phyloP scores from a whole-genome alignment of 2,797 vertebrate genomes.

The Threskiornis aethiopicus region DNA sequence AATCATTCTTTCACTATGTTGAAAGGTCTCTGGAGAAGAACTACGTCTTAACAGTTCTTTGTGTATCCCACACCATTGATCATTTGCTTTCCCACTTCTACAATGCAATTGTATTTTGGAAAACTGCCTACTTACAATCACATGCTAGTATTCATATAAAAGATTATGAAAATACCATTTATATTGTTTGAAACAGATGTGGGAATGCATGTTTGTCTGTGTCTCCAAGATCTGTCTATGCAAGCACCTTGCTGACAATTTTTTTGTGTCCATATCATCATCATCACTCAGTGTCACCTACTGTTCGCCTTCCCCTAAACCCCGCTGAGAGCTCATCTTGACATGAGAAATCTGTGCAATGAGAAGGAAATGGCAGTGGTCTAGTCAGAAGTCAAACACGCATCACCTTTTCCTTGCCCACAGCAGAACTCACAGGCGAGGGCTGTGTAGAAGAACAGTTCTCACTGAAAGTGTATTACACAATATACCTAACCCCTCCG shows the following conservation, averaged over 20 bases:
- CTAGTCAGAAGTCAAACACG: not conserved
- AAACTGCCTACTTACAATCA: not conserved
- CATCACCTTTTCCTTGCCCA: constrained; percentile 2
- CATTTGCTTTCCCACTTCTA: not conserved
- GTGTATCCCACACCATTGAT: not conserved
- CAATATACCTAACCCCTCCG: accelerated
- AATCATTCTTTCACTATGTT: not conserved
- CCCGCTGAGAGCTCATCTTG: not conserved
- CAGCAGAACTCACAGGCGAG: not conserved
- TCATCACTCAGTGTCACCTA: not conserved
- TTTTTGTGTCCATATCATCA: not conserved
- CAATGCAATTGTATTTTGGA: not conserved
- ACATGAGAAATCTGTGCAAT: not conserved
- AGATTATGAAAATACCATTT: not conserved
- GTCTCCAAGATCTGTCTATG: not conserved
- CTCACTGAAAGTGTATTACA: not conserved
- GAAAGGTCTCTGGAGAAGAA: not conserved
- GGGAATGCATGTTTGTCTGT: not conserved
- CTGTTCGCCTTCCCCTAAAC: not conserved
- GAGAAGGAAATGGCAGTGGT: constrained; percentile 3
- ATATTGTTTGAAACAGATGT: not conserved
- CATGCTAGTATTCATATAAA: not conserved
- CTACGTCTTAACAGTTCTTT: not conserved
- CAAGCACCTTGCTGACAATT: not conserved
- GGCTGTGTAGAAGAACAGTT: not conserved